Base-by-base conservation (phyloP, 2,113 vertebrate species). In the Recurvirostra avosetta region DNA sequence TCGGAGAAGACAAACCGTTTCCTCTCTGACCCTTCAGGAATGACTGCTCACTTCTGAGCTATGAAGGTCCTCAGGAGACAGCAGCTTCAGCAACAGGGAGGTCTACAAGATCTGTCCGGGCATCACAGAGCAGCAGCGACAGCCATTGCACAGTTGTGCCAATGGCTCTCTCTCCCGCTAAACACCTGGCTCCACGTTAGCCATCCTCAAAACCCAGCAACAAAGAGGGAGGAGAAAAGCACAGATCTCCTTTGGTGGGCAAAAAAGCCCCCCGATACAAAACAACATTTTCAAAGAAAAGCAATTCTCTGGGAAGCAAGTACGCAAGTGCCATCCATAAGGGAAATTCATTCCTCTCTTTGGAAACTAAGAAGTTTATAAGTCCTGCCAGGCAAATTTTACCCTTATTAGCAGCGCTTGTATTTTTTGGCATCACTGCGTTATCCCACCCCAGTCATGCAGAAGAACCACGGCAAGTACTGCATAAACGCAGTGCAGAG, bases 291-390 rank as follows among this genome's bases (percentile, higher is more conserved):
- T 56, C 63, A 50, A 67, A 29, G 32, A 87, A 58, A 82, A 45
- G 15, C n/a, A 58, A 82, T 56, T 26, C 52, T 92, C 32, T 53
- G n/a, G 55, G 63, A 87, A 85, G 9, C 2, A 21, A 86, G 19
- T 26, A 65, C 0, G 0, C 22, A 20, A 67, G 34, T 16, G 6
- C 30, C 71, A 68, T 47, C 27, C 27, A 7, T 15, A 49, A 86
- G 20, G 36, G 20, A 95, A 86, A 94, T 41, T 29, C 20, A 62
- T 29, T 56, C 27, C 9, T 62, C 11, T 15, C 19, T 56, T 18
- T 23, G 50, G 17, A 50, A 86, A 66, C 8, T 4, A 58, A 63
- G 13, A 8, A 65, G 30, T 30, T 49, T 68, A 18, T 0, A 75
- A 75, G 38, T 25, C 12, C 67, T 53, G 53, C 16, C 62, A 88